A percentile compares a stretch with the other conserved stretches of the same genome.
These are phyloP conservation scores for Chrosomus eos DNA, from an alignment of 2,797 vertebrate genomes.

Conservation along the genomic window DNA sequence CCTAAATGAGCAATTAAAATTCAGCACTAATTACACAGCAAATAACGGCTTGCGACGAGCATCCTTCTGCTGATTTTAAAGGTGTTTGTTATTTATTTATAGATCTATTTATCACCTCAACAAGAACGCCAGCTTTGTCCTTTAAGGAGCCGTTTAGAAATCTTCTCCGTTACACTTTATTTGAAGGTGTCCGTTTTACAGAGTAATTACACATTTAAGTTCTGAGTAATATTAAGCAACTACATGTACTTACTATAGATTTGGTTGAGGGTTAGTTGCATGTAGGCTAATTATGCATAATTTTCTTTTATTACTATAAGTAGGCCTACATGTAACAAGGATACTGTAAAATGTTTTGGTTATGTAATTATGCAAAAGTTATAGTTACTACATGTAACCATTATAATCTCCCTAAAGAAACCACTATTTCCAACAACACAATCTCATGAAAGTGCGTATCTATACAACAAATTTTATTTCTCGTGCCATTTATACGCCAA, in stretches of 20 bases:
- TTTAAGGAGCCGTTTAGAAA: neutral
- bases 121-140: neutral
- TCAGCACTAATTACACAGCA: slow-evolving; percentile 53
- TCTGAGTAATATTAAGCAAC: neutral
- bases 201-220: neutral
- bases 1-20: slow-evolving; percentile 48
- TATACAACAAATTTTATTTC: too few species aligned
- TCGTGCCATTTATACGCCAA: too few species aligned
- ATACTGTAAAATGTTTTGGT: too few species aligned
- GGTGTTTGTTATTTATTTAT: slow-evolving; percentile 49
- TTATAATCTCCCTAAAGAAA: neutral
- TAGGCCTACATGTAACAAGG: neutral
- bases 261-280: neutral
- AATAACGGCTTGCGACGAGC: slow-evolving; percentile 44
- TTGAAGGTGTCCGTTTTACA: too few species aligned
- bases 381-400: neutral
- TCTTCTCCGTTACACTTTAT: neutral
- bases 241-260: neutral
- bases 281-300: neutral
- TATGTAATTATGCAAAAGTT: too few species aligned
- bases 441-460: too few species aligned
- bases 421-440: too few species aligned
- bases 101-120: slow-evolving; percentile 23
- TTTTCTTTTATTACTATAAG: neutral
- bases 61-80: slow-evolving; percentile 58